Conservation (phyloP, 2,113 vertebrate genomes). For the Diphyllodes magnificus region DNA sequence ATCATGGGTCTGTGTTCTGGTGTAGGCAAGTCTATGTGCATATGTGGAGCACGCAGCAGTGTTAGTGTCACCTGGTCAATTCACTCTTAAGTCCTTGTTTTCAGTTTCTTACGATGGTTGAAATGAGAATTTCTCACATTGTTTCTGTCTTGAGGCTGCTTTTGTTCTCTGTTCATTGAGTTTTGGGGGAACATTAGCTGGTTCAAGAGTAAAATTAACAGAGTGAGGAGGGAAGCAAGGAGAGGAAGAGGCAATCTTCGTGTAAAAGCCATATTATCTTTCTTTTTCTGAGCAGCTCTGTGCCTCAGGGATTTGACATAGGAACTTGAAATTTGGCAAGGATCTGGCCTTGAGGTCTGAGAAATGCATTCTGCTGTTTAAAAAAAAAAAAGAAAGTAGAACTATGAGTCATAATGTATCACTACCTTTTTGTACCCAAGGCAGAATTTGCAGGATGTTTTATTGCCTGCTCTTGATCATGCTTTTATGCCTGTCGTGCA, state of each 20-base stretch:
- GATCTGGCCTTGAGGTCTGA: background rate
- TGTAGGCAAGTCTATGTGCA: background rate
- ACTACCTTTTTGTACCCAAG: background rate
- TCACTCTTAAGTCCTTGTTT: background rate
- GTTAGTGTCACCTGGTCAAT: background rate
- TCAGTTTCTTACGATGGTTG: background rate
- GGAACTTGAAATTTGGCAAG: constrained; percentile 10
- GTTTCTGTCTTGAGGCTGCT: background rate
- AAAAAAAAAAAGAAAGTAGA: background rate
- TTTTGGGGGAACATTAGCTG: background rate
- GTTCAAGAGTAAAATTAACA: background rate
- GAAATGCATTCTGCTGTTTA: background rate
- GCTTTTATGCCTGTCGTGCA: background rate
- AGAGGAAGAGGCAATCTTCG: background rate
- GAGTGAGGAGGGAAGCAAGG: background rate
- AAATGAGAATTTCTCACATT: background rate
- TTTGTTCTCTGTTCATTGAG: background rate
- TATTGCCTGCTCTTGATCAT: background rate
- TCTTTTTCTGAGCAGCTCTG: background rate
- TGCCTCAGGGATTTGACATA: background rate
- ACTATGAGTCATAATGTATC: background rate
- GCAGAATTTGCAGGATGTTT: background rate
- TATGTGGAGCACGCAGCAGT: background rate
- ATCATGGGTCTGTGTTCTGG: background rate
- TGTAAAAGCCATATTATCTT: background rate